A percentile compares a stretch with the other conserved stretches of the same genome.
phyloP scores from a whole-genome alignment of 2,113 vertebrate genomes.

The Psettodes erumei region DNA sequence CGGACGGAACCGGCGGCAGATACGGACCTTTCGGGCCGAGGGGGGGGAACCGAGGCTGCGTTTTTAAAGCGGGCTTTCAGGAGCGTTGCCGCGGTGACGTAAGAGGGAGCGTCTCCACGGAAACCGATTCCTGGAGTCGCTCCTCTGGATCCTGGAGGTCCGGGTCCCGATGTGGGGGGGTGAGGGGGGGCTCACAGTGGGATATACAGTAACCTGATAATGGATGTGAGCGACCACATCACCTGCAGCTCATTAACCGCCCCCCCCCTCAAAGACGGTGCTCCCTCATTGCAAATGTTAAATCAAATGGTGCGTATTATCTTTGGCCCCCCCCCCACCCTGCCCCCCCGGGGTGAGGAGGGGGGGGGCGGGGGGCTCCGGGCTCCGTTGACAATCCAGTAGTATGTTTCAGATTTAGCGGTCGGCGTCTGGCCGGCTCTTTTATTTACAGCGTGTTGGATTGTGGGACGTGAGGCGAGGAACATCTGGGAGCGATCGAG shows the following conservation, averaged over 20 bases:
- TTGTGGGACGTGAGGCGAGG: constrained; percentile 56
- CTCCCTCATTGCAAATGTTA: constrained; percentile 58
- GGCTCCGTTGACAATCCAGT: constrained; percentile 60
- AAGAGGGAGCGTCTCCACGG: too few relatives aligned
- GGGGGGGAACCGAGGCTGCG: too few relatives aligned
- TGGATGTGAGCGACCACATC: constrained; percentile 33
- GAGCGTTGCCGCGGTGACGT: too few relatives aligned
- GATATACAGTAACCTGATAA: constrained; percentile 29
- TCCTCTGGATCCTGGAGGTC: too few relatives aligned
- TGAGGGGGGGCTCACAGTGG: too few relatives aligned
- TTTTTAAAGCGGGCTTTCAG: too few relatives aligned
- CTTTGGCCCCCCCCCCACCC: constrained; percentile 48
- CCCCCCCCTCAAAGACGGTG: constrained; percentile 26
- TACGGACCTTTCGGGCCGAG: too few relatives aligned
- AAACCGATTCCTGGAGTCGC: too few relatives aligned
- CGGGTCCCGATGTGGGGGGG: too few relatives aligned
- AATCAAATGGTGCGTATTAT: constrained; percentile 66
- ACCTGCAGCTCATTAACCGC: constrained; percentile 22
- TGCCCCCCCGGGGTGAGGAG: too few relatives aligned
- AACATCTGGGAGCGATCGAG: constrained; percentile 78
- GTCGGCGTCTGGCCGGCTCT: constrained; percentile 56
- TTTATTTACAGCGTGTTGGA: constrained; percentile 71
- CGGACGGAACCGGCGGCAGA: constrained; percentile 39
- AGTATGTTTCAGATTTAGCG: constrained; percentile 75
- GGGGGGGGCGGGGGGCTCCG: too few relatives aligned